Conservation (phyloP, 2,888 invertebrate genomes). For the Parascotia fuliginaria region DNA sequence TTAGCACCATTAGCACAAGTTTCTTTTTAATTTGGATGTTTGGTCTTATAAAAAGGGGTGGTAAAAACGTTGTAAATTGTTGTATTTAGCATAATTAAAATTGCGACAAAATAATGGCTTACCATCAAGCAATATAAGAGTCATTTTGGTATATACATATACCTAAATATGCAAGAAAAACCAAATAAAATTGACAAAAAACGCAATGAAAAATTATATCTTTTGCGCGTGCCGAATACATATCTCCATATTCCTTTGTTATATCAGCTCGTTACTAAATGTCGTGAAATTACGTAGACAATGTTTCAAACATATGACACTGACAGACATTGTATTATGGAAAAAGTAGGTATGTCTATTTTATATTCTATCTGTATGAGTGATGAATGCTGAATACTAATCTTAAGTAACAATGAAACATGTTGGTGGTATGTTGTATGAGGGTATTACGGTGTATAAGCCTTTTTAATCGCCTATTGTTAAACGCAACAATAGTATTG, state of each 20-base stretch:
- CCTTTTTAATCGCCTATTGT: neutral
- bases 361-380: slow-evolving; percentile 33
- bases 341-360: slow-evolving; percentile 31
- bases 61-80: no score
- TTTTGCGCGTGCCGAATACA: slow-evolving; percentile 9
- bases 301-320: slow-evolving; percentile 31
- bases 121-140: no score
- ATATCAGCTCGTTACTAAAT: slow-evolving; percentile 39
- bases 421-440: no score
- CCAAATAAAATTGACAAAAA: no score
- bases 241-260: slow-evolving; percentile 13
- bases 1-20: no score
- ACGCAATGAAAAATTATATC: slow-evolving; percentile 13
- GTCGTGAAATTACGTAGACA: slow-evolving; percentile 38
- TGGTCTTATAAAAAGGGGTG: no score
- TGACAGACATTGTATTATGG: slow-evolving; percentile 44
- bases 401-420: slow-evolving; percentile 15
- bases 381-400: slow-evolving; percentile 41
- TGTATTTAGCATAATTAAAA: no score
- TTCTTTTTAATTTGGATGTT: no score
- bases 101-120: no score
- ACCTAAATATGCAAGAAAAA: no score
- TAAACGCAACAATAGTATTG: neutral
- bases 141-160: no score
- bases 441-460: neutral